Evolutionary conservation across 1,140 invertebrate genomes (phyloP).

Genomic region (Philaenus spumarius): DNA sequence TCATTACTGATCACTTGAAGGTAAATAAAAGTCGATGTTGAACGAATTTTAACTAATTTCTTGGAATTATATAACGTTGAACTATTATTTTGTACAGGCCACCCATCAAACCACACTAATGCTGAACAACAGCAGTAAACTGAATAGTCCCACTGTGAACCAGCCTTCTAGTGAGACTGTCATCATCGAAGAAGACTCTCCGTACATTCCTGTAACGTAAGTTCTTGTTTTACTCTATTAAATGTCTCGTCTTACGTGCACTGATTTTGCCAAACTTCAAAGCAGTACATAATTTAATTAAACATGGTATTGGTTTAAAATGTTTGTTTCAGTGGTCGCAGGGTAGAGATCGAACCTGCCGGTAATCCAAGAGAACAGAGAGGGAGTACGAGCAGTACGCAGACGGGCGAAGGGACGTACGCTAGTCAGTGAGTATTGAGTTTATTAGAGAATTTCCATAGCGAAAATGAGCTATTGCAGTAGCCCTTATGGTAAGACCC

Average conservation of each 20-base stretch:
- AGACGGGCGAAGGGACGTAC: slow-evolving; percentile 54
- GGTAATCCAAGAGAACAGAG: slow-evolving; percentile 15
- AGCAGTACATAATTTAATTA: background rate
- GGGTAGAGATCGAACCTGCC: slow-evolving; percentile 1
- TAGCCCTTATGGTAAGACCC: too few relatives aligned
- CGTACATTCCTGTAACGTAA: slow-evolving; percentile 18
- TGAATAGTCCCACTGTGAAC: slow-evolving; percentile 45
- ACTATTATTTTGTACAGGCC: slow-evolving; percentile 39
- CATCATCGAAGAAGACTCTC: slow-evolving; percentile 62
- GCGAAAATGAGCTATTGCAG: too few relatives aligned
- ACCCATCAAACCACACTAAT: slow-evolving; percentile 49
- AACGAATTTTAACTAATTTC: too few relatives aligned
- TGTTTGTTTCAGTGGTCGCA: slow-evolving; percentile 1
- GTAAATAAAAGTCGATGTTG: too few relatives aligned
- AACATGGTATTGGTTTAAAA: too few relatives aligned
- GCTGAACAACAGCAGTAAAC: slow-evolving; percentile 35
- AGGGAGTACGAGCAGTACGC: slow-evolving; percentile 29
- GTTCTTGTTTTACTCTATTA: background rate
- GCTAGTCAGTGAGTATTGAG: slow-evolving; percentile 59
- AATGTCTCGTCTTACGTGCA: background rate
- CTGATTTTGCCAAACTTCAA: background rate
- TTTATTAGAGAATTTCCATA: too few relatives aligned
- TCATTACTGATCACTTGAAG: too few relatives aligned
- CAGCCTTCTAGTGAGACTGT: slow-evolving; percentile 48
- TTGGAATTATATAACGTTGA: too few relatives aligned